Base-by-base conservation (phyloP, 2,888 invertebrate species). In the Matsumyia berberina region DNA sequence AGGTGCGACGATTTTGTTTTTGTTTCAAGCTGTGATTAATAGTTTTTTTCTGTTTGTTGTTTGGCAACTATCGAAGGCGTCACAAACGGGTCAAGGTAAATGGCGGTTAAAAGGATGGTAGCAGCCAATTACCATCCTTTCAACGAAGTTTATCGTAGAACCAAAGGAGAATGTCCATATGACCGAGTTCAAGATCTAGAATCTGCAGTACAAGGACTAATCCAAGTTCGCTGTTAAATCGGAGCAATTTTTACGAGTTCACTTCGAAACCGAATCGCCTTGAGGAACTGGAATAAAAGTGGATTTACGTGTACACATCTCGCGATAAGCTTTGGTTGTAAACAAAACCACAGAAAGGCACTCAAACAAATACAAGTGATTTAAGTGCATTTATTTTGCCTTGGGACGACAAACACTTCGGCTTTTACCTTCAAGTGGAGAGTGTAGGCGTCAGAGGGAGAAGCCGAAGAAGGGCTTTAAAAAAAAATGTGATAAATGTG, bases 61-160 rank as follows among this genome's bases (percentile, higher is more conserved):
- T 53, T 74, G 60, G 15, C 44, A 67, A 62, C 39, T 67, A 39
- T 31, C 35, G 12, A 42, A 15, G 15, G 53, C 62, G 29, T 31
- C 8, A n/a, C 12, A 57, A 49, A 19, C 64, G 55, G 82, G 51
- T 67, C 82, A 83, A 83, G 82, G 81, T 77, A 29, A 57, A 8
- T 7, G 12, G 17, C 0, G 53, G 9, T 33, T 60, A 11, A 49
- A 74, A 81, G 80, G 80, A 24, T 24, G 24, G 4, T 24, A 24
- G 57, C 46, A 11, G 69, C 24, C 46, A 49, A 46, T n/a, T 17
- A 11, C 2, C 31, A n/a, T 44, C 64, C 64, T 64, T 55, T 57
- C 33, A 57, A 51, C 29, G 58, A 46, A 49, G 66, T 70, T 64
- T 72, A 73, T 60, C 24, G 37, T 0, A 8, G 5, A 35, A 1